phyloP scores from a whole-genome alignment of 2,113 vertebrate species.

The Nematolebias whitei region DNA sequence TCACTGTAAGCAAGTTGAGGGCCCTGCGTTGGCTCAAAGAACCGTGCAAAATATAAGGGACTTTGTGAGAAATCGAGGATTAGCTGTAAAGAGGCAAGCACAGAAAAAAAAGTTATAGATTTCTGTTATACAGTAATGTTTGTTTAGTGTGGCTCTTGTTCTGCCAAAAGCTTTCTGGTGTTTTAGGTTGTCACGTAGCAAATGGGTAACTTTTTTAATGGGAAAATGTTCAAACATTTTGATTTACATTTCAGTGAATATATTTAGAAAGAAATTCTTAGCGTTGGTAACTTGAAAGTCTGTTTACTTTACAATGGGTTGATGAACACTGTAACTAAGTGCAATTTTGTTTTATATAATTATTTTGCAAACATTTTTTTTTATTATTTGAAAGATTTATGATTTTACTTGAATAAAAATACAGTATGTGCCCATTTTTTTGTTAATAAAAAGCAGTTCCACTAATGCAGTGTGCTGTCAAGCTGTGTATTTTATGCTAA shows the following conservation, averaged over 20 bases:
- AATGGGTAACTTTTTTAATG: not conserved
- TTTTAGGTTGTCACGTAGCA: not conserved
- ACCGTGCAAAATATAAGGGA: conserved; percentile 15
- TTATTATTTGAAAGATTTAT: too few relatives aligned
- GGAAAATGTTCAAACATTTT: not conserved
- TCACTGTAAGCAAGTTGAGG: conserved; percentile 10
- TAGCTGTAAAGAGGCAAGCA: conserved; percentile 4
- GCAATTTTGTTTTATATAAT: too few relatives aligned
- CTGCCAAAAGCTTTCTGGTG: not conserved
- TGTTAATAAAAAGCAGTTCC: not conserved
- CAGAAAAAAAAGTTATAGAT: not conserved
- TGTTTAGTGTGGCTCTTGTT: not conserved
- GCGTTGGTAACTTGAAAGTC: not conserved
- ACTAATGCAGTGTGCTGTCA: not conserved
- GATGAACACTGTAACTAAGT: too few relatives aligned
- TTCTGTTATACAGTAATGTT: not conserved
- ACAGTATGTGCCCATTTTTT: not conserved
- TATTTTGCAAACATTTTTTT: too few relatives aligned
- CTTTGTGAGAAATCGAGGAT: conserved; percentile 1
- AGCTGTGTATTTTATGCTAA: conserved; percentile 4
- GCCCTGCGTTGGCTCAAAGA: conserved; percentile 4
- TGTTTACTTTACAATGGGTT: not conserved
- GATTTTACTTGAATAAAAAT: not conserved
- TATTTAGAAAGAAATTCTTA: not conserved
- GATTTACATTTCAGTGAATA: not conserved